A percentile compares a stretch with the other conserved stretches of the same genome.
Conservation (phyloP, 2,888 invertebrate genomes). For the Gymnoscelis rufifasciata region DNA sequence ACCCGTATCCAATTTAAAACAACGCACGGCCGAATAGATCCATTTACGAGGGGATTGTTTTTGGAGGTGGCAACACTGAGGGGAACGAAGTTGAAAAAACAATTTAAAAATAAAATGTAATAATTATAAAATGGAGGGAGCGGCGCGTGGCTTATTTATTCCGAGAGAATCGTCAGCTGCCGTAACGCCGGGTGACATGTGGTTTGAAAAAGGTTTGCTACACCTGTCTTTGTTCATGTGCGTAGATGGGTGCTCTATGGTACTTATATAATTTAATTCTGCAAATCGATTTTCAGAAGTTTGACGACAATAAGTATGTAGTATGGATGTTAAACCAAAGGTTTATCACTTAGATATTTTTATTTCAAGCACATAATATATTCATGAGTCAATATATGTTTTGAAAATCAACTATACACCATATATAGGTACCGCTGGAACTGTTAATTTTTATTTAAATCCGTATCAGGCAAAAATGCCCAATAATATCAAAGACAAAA, state of each 20-base stretch:
- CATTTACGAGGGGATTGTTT: constrained; percentile 71
- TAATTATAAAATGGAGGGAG: constrained; percentile 75
- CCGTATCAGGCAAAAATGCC: too few relatives aligned
- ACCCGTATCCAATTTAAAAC: constrained; percentile 80
- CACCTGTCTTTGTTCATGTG: constrained; percentile 30
- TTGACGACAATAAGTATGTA: too few relatives aligned
- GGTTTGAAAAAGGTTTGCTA: constrained; percentile 40
- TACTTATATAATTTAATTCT: not conserved
- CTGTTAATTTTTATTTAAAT: too few relatives aligned
- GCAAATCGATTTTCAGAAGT: too few relatives aligned
- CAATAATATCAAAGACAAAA: too few relatives aligned
- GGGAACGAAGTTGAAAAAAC: constrained; percentile 76
- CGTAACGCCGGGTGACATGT: constrained; percentile 60
- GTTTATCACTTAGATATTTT: too few relatives aligned
- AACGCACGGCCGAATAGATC: constrained; percentile 69
- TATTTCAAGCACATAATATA: too few relatives aligned
- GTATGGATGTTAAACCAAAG: too few relatives aligned
- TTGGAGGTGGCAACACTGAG: constrained; percentile 60
- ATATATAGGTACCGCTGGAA: too few relatives aligned
- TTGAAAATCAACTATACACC: too few relatives aligned
- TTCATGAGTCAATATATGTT: too few relatives aligned
- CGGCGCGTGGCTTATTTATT: constrained; percentile 75
- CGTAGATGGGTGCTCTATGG: constrained; percentile 6
- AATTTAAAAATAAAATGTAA: constrained; percentile 79
- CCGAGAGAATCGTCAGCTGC: constrained; percentile 66